These are phyloP conservation scores for Sesamia nonagrioides DNA, from an alignment of 1,140 invertebrate genomes.

Conservation along the genomic window DNA sequence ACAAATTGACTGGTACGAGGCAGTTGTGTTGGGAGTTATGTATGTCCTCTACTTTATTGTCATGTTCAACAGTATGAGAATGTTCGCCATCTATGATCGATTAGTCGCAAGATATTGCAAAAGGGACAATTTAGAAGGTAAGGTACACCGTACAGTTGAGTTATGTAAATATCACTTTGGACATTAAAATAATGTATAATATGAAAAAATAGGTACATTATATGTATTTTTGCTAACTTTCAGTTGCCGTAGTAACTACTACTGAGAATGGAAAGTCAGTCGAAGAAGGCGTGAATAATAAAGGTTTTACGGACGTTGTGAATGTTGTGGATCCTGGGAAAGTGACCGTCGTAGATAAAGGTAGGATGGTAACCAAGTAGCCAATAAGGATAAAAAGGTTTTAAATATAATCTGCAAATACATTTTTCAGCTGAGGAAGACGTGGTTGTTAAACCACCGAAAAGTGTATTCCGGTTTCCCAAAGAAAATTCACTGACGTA, in stretches of 20 bases:
- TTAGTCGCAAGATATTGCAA: conserved; percentile 50
- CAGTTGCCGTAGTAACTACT: conserved; percentile 2
- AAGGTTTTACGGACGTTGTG: conserved; percentile 56
- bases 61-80: conserved; percentile 80
- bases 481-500: conserved; percentile 68
- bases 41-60: conserved; percentile 89
- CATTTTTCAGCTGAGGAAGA: conserved; percentile 58
- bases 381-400: not conserved
- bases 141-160: conserved; percentile 42
- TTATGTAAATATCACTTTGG: too few species aligned
- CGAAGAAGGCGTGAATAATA: conserved; percentile 72
- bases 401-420: too few species aligned
- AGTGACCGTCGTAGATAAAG: conserved; percentile 51
- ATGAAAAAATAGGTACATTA: not conserved
- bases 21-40: conserved; percentile 90
- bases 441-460: conserved; percentile 60
- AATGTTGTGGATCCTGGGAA: conserved; percentile 49
- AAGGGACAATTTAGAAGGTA: conserved; percentile 54
- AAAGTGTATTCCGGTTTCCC: conserved; percentile 75
- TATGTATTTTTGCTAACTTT: conserved; percentile 8
- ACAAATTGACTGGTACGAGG: conserved; percentile 93
- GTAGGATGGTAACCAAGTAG: conserved; percentile 35
- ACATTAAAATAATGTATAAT: too few species aligned
- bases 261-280: conserved; percentile 49
- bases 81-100: conserved; percentile 65